Evolutionary conservation across 2,113 vertebrate genomes (phyloP), one percentile per base, ranked within the genome.

Genomic region (Zosterops pallidus): DNA sequence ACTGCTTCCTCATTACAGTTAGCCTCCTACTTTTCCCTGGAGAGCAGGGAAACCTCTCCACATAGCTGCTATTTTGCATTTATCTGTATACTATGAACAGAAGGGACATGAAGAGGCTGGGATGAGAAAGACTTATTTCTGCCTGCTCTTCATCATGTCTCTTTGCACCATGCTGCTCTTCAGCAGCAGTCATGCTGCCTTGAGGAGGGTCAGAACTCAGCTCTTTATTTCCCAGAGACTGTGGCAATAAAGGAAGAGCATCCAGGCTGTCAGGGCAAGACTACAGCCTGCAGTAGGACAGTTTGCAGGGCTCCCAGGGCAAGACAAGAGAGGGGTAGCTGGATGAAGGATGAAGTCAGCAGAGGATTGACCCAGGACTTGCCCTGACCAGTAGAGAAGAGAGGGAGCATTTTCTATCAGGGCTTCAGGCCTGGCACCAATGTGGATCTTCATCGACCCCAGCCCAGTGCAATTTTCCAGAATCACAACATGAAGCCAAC

Each of bases 361-460:
- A 86, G 28, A 71, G 7, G 19, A 44, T 5, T 19, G 23, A 24
- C 9, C 23, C 24, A 80, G 35, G 35, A 50, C 8, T 28, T 46
- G 15, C 8, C 25, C 47, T 72, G 35, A 23, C 7, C 23, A 39
- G 15, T 12, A n/a, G 15, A 65, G 15, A 68, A 42, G 39, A 35
- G 14, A 60, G 12, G 21, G 21, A 56, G 25, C 14, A 71, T 67
- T 1, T 1, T 11, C 21, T 2, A 0, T n/a, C 4, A 10, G 12
- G 35, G 47, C n/a, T 56, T 72, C 0, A 5, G 37, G n/a, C 28
- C 18, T 70, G 60, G 35, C 18, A 62, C 44, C 41, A 41, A 6
- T 0, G 0, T 15, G 19, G 23, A 9, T 21, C 22, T 23, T 69
- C 0, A 0, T 8, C 0, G 0, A n/a, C 9, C 9, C 29, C 4